Conservation (phyloP, 2,797 vertebrate genomes). For the Microctenopoma steveboyesi region DNA sequence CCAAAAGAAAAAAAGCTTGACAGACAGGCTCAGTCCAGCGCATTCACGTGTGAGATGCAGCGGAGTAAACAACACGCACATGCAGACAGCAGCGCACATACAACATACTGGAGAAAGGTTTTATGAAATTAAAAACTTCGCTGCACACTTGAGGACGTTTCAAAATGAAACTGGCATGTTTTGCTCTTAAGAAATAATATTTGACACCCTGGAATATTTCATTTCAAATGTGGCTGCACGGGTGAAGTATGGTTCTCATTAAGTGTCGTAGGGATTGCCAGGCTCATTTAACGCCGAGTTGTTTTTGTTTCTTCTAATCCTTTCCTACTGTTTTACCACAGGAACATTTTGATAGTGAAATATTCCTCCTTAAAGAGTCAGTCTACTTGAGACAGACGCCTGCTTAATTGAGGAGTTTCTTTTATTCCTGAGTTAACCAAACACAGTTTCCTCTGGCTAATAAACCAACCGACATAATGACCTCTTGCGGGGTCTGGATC, state of each 20-base stretch:
- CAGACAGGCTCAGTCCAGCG: constrained; percentile 61
- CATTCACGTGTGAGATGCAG: constrained; percentile 42
- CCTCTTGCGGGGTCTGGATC: constrained; percentile 56
- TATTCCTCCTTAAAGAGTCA: constrained; percentile 61
- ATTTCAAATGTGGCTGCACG: constrained; percentile 26
- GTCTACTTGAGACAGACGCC: constrained; percentile 70
- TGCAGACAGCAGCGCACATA: background rate
- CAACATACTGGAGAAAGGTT: too few species aligned
- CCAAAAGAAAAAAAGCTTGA: constrained; percentile 36
- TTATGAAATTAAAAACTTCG: too few species aligned
- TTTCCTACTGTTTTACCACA: constrained; percentile 75
- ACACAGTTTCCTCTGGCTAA: constrained; percentile 61
- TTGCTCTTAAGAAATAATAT: constrained; percentile 19
- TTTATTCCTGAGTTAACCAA: constrained; percentile 46
- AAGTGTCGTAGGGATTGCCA: constrained; percentile 54
- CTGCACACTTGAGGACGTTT: background rate
- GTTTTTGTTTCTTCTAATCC: constrained; percentile 73
- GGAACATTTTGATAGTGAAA: constrained; percentile 67
- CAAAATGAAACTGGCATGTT: constrained; percentile 14
- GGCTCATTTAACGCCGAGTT: constrained; percentile 64
- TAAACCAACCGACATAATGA: constrained; percentile 59
- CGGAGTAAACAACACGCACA: constrained; percentile 15
- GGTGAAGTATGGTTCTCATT: constrained; percentile 61
- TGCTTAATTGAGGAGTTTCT: constrained; percentile 51
- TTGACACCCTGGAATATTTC: constrained; percentile 36